Percentiles rank a stretch among this genome's conserved stretches.
These are phyloP conservation scores for Limnephilus auricula DNA, from an alignment of 2,888 invertebrate species.

Conservation along the genomic window DNA sequence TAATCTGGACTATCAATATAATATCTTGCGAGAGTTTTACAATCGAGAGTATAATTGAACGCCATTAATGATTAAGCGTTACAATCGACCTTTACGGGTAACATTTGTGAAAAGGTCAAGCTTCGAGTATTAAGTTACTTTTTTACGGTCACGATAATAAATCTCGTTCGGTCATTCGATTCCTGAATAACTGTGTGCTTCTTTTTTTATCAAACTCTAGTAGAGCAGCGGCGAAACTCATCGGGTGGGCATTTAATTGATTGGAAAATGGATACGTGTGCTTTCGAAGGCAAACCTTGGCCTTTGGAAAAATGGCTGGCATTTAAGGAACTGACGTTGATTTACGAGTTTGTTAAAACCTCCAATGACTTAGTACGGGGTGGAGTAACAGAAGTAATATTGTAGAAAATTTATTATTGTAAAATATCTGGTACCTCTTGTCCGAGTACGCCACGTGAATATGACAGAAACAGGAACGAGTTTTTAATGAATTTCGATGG, in stretches of 20 bases:
- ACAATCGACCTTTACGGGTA: not conserved
- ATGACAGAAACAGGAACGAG: not conserved
- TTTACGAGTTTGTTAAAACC: conserved; percentile 19
- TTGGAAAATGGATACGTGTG: conserved; percentile 28
- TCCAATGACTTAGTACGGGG: not conserved
- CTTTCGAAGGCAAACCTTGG: not conserved
- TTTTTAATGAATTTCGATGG: not conserved
- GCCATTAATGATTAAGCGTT: not conserved
- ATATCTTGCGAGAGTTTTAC: too few relatives aligned
- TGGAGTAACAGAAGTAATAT: not conserved
- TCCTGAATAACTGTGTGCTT: not conserved
- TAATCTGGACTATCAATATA: too few relatives aligned
- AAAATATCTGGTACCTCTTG: not conserved
- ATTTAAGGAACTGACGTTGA: conserved; percentile 35
- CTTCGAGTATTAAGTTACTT: not conserved
- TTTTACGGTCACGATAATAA: not conserved
- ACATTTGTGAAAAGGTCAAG: not conserved
- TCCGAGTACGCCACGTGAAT: too few relatives aligned
- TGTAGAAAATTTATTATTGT: not conserved
- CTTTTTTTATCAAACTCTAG: not conserved
- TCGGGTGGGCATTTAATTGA: conserved; percentile 20
- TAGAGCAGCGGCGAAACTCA: not conserved
- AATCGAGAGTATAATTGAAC: not conserved
- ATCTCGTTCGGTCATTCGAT: not conserved
- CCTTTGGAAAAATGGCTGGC: conserved; percentile 14